phyloP scores from a whole-genome alignment of 2,888 invertebrate genomes.

The Gymnocheta viridis region DNA sequence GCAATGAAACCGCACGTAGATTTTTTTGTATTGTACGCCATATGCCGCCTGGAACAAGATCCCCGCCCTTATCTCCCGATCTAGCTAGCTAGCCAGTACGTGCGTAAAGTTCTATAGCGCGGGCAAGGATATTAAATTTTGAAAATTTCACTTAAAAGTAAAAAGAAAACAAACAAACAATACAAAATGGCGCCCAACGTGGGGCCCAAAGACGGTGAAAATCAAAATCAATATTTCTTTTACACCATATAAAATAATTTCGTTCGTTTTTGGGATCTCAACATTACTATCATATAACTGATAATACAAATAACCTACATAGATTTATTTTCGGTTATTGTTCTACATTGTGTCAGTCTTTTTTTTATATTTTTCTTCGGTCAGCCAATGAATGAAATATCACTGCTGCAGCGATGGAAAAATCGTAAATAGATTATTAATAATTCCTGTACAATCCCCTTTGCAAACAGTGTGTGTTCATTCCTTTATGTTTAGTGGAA shows the following conservation, averaged over 20 bases:
- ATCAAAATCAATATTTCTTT: background rate
- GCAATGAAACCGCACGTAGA: conserved; percentile 9
- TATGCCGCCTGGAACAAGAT: background rate
- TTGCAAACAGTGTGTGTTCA: no score
- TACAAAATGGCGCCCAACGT: conserved; percentile 20
- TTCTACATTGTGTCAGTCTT: background rate
- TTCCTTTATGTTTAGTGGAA: background rate
- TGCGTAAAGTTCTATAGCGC: background rate
- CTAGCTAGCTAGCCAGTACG: conserved; percentile 18
- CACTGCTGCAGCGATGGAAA: background rate
- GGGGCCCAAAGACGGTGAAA: background rate
- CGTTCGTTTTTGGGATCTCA: background rate
- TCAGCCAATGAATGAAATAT: conserved; percentile 5
- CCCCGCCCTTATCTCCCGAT: conserved; percentile 3
- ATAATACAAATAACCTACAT: background rate
- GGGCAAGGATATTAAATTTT: background rate
- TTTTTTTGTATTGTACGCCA: conserved; percentile 3
- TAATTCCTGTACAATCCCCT: background rate
- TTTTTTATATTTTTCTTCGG: no score
- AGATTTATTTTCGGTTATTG: background rate
- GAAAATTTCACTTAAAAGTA: background rate
- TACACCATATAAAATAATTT: background rate
- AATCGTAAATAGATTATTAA: background rate
- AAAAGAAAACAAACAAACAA: background rate
- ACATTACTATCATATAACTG: background rate